Base-by-base conservation (phyloP, 2,113 vertebrate species). In the Porphyrio hochstetteri region DNA sequence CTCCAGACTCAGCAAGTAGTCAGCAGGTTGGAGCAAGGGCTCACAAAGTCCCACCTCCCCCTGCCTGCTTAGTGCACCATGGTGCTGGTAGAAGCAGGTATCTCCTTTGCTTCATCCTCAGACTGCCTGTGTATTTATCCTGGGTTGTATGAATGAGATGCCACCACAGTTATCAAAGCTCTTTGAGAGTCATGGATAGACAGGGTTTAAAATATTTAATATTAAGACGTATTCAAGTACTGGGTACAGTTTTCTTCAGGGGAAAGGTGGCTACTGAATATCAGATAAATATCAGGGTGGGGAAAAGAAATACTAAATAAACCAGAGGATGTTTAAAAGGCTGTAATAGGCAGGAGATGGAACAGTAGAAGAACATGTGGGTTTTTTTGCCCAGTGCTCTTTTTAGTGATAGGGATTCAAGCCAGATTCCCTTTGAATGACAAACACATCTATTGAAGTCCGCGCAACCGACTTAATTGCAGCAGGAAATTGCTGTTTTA, bases 371-470 rank as follows among this genome's bases (percentile, higher is more conserved):
- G 44, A 82, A 78, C 11, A 68, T 10, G 13, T 13, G 24, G 17
- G 3, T 0, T 3, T 60, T 84, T 91, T 85, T 93, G 82, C 90
- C 80, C 74, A 86, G 23, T 70, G 68, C 9, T 88, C 79, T 86
- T 94, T 82, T 56, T 33, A 89, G 65, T 63, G 48, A 8, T 28
- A 84, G 27, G 42, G 42, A 86, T 27, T 25, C 7, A 81, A 80
- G 61, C 35, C 76, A 85, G 64, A 72, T 40, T 75, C 40, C 42
- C 33, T 92, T 92, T 86, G 81, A 86, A 68, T 84, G 55, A 35
- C 81, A 91, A 86, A 86, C 35, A 35, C 8, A 61, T 82, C 60
- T 76, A 79, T 25, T 93, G 84, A 93, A 95, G 91, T 90, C 85
- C 82, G 1, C 93, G 89, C 48, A 88, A 67, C 44, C 88, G 60